phyloP scores from a whole-genome alignment of 2,113 vertebrate genomes.

The Hucho hucho region DNA sequence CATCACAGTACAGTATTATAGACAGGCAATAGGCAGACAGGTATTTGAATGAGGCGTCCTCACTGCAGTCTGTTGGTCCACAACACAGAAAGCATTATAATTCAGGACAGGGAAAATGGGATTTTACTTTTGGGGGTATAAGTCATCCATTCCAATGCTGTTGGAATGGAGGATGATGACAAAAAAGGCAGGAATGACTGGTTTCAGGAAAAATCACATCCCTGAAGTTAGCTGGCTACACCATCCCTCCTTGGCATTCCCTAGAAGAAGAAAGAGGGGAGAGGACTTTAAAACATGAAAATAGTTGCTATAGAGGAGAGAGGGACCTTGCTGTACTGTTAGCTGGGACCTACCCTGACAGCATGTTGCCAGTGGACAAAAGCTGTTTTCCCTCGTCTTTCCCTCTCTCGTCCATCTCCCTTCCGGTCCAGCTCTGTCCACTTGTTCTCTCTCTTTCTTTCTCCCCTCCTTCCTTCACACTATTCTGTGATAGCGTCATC shows the following conservation, averaged over 20 bases:
- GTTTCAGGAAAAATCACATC: slow-evolving; percentile 10
- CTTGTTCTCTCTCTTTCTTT: neutral
- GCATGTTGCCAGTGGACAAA: neutral
- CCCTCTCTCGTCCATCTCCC: neutral
- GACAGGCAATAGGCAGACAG: no score
- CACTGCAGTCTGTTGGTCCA: no score
- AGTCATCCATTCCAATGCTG: no score
- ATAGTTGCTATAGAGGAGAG: neutral
- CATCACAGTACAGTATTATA: neutral
- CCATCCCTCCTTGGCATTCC: slow-evolving; percentile 64
- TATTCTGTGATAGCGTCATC: slow-evolving; percentile 10
- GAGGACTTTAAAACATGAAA: no score
- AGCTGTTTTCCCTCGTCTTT: neutral
- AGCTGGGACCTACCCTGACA: neutral
- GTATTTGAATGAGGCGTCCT: no score
- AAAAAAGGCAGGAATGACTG: neutral
- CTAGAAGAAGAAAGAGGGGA: no score
- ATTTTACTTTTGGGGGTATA: no score
- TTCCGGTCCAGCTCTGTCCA: neutral
- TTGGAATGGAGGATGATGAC: neutral
- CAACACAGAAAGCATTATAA: no score
- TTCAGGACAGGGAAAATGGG: no score
- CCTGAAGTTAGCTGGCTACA: slow-evolving; percentile 72
- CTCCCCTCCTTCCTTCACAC: neutral
- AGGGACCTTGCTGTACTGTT: neutral